phyloP scores from a whole-genome alignment of 2,113 vertebrate species.

The Daboia siamensis region DNA sequence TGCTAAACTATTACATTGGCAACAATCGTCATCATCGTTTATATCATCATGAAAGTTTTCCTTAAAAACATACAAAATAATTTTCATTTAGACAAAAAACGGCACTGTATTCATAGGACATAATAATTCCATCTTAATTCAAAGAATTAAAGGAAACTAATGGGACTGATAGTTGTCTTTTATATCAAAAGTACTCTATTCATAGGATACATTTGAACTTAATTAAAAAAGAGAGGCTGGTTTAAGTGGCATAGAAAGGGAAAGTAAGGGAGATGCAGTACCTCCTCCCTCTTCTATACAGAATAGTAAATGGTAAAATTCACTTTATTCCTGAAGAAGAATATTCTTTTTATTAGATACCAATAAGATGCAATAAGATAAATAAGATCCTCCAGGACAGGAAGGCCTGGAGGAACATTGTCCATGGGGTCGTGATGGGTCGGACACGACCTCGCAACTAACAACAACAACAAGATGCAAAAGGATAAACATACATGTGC shows the following conservation, averaged over 20 bases:
- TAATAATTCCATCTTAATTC: neutral
- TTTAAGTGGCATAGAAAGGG: neutral
- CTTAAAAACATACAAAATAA: neutral
- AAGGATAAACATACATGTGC: conserved; percentile 86
- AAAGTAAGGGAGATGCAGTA: neutral
- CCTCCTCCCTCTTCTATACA: neutral
- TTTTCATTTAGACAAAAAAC: neutral
- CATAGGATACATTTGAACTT: neutral
- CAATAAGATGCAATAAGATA: conserved; percentile 41
- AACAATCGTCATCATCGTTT: neutral
- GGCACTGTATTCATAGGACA: neutral
- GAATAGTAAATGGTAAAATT: neutral
- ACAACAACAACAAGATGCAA: conserved; percentile 22
- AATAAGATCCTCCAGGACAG: conserved; percentile 35
- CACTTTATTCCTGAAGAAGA: neutral
- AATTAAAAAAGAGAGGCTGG: neutral
- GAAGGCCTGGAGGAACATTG: too few relatives aligned
- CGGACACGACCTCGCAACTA: too few relatives aligned
- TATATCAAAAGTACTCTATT: neutral
- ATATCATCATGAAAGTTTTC: neutral
- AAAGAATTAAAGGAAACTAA: neutral
- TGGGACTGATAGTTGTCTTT: neutral
- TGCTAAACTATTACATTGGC: neutral
- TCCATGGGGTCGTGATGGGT: too few relatives aligned
- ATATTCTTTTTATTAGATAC: neutral